Conservation (phyloP, 92 coral and sea anemone species). For the Umimayanthus chanpuru region DNA sequence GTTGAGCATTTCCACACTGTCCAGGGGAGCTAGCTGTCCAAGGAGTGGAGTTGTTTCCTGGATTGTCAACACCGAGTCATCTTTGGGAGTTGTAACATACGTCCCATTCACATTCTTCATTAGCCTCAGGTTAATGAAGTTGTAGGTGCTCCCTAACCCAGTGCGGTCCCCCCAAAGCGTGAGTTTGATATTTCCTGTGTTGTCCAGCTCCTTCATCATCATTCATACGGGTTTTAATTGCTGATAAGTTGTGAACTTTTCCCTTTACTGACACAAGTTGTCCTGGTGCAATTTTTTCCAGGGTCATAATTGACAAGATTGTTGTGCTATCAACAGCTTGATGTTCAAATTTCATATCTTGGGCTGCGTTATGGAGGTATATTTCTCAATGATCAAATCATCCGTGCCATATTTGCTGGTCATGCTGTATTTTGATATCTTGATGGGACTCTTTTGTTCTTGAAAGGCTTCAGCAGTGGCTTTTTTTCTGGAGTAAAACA, state of each 20-base stretch:
- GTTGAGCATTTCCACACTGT: no score
- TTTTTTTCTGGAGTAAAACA: conserved; percentile 70
- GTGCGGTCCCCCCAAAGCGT: no score
- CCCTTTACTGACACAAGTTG: conserved; percentile 20
- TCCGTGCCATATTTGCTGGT: conserved; percentile 68
- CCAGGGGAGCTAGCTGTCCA: no score
- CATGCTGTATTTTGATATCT: conserved; percentile 58
- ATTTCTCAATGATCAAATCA: conserved; percentile 58
- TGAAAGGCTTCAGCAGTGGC: conserved; percentile 50
- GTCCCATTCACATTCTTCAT: no score
- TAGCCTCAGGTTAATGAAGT: no score
- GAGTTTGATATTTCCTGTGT: no score
- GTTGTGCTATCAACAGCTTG: background rate
- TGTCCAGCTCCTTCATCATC: no score
- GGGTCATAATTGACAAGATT: background rate
- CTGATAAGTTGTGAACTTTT: conserved; percentile 8
- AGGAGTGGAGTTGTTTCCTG: no score
- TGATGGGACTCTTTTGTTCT: conserved; percentile 47
- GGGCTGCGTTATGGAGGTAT: background rate
- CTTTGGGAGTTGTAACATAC: no score
- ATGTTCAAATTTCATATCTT: background rate
- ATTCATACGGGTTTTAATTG: no score
- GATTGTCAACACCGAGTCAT: no score
- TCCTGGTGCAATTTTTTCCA: conserved; percentile 7
- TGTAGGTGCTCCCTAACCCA: no score